These are phyloP conservation scores for Rhynchonycteris naso DNA, from an alignment of 2,797 vertebrate species.

Conservation along the genomic window DNA sequence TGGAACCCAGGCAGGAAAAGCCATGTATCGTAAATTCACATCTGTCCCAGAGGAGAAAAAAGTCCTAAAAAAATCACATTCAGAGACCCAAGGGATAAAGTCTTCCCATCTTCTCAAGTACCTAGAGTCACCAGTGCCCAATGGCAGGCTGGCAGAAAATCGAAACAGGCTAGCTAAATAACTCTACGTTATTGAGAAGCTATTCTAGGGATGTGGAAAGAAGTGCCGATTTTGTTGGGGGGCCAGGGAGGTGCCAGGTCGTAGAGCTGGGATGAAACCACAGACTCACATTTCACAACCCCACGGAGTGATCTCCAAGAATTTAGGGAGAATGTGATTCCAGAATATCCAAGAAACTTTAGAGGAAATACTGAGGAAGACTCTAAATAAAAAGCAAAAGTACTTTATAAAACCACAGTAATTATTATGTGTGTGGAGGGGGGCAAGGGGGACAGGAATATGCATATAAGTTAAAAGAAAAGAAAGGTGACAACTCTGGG, in stretches of 20 bases:
- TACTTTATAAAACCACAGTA: not conserved
- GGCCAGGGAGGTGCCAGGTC: accelerated
- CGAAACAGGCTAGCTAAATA: not conserved
- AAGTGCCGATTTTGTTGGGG: not conserved
- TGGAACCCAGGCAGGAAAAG: not conserved
- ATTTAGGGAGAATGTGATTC: not conserved
- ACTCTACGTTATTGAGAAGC: not conserved
- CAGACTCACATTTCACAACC: not conserved
- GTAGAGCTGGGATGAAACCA: not conserved
- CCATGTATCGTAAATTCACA: not conserved
- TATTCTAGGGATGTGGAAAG: not conserved
- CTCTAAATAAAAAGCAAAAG: not conserved
- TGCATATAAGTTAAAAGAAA: not conserved
- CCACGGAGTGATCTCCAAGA: not conserved
- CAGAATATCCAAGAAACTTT: not conserved
- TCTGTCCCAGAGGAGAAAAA: not conserved
- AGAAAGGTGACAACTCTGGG: not conserved
- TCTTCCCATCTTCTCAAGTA: not conserved
- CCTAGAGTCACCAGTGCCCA: not conserved
- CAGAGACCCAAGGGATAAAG: not conserved
- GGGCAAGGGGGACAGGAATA: not conserved
- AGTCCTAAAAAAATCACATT: not conserved
- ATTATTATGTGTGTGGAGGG: not conserved
- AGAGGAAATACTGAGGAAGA: not conserved
- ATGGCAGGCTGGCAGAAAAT: not conserved